Conservation (phyloP, 2,888 invertebrate species). For the Pantelozetes paolii region DNA sequence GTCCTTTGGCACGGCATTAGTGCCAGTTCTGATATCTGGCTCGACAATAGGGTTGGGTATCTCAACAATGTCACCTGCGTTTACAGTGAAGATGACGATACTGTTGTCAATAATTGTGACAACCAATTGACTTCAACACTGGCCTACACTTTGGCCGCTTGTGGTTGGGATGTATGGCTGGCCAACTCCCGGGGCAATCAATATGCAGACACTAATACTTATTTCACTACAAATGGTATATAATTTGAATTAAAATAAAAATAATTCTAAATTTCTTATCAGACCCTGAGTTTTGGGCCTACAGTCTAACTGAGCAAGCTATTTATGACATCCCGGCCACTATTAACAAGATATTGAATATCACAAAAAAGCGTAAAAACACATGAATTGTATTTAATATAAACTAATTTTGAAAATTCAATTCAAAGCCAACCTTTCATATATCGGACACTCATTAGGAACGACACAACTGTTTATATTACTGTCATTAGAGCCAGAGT, state of each 20-base stretch:
- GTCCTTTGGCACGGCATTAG: conserved; percentile 32
- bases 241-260: not conserved
- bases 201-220: conserved; percentile 4
- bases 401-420: not conserved
- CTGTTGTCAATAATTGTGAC: not conserved
- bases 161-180: conserved; percentile 22
- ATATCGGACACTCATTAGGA: conserved; percentile 25
- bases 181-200: conserved; percentile 29
- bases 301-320: conserved; percentile 31
- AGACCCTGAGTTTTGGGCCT: conserved; percentile 37
- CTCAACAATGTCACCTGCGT: conserved; percentile 7
- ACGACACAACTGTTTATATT: conserved; percentile 1
- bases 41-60: conserved; percentile 11
- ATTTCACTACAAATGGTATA: not conserved
- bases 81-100: conserved; percentile 25
- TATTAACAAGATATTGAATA: not conserved
- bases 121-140: not conserved
- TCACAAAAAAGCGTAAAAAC: conserved; percentile 44
- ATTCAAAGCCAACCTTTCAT: not conserved
- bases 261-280: not conserved
- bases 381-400: conserved; percentile 25
- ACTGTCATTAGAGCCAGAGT: not conserved
- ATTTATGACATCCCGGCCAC: conserved; percentile 33
- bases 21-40: conserved; percentile 7
- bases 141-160: conserved; percentile 4